These are phyloP conservation scores for Masticophis lateralis DNA, from an alignment of 2,797 vertebrate genomes.

Conservation along the genomic window DNA sequence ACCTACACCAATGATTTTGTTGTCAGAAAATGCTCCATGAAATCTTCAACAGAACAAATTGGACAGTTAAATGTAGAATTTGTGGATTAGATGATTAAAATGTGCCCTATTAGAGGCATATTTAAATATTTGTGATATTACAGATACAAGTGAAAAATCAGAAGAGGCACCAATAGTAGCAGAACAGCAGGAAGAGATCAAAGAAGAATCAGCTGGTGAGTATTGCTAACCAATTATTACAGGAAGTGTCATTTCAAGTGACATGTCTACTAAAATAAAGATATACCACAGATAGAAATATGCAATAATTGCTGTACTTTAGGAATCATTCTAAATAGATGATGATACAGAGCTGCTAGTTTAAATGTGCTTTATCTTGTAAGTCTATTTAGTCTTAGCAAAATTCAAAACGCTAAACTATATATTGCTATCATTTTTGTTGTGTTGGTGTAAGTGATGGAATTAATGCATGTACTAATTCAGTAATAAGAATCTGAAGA, in stretches of 20 bases:
- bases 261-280: not conserved
- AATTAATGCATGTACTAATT: not conserved
- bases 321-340: not conserved
- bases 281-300: not conserved
- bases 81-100: not conserved
- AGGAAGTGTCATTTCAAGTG: not conserved
- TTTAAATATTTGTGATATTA: not conserved
- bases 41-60: not conserved
- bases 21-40: not conserved
- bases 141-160: conserved; percentile 9
- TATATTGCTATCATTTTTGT: not conserved
- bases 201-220: conserved; percentile 26
- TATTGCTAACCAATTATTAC: fast-evolving
- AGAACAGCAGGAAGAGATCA: conserved; percentile 8
- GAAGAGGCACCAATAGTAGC: conserved; percentile 5
- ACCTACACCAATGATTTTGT: not conserved
- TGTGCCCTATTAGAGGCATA: not conserved
- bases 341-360: not conserved
- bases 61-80: not conserved
- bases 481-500: not conserved
- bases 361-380: not conserved
- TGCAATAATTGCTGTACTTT: not conserved
- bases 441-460: not conserved
- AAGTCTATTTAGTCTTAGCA: too few species aligned
- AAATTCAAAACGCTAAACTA: not conserved